Base-by-base conservation (phyloP, 2,888 invertebrate species). In the Halictus quadricinctus region DNA sequence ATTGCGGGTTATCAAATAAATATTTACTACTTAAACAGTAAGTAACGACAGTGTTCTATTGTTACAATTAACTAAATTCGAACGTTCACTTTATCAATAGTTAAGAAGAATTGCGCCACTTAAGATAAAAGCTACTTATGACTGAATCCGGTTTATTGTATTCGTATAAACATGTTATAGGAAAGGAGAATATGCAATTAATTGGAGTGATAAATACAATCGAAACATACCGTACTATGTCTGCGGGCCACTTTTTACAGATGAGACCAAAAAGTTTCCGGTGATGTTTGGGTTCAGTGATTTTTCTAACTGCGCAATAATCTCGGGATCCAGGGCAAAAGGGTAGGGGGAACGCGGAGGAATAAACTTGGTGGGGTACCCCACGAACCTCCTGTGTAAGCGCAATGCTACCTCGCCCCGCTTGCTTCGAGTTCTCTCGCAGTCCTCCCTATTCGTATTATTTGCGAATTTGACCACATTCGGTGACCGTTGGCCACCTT, bases 291-390 rank as follows among this genome's bases (percentile, higher is more conserved):
- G 86, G 74, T 85, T 79, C 79, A 74, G 81, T 80, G 87, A 87
- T 83, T 88, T 89, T 89, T 88, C 81, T 80, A 93, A 93, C 93
- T 93, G 93, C 93, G 93, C 93, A 93, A 93, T 93, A 93, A 91
- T 91, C 90, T 86, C 90, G 82, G 80, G 91, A 89, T 89, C 83
- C 90, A 91, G 91, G 91, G 84, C 88, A 89, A 85, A 72, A 73
- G 82, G 83, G 86, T 85, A 86, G 89, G 81, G 89, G 89, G 85
- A 87, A 89, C 78, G 86, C 86, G 86, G 84, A 87, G 85, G 80
- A 82, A 88, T 84, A 80, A 86, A 82, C 75, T 84, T 89, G 86
- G 88, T 84, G 87, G 84, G 89, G 86, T 72, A 84, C 79, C 87
- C 88, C 87, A 81, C 78, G 82, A 86, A 88, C 87, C 88, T 89